Evolutionary conservation across 2,888 invertebrate genomes (phyloP).

Genomic region (Agrotis exclamationis): DNA sequence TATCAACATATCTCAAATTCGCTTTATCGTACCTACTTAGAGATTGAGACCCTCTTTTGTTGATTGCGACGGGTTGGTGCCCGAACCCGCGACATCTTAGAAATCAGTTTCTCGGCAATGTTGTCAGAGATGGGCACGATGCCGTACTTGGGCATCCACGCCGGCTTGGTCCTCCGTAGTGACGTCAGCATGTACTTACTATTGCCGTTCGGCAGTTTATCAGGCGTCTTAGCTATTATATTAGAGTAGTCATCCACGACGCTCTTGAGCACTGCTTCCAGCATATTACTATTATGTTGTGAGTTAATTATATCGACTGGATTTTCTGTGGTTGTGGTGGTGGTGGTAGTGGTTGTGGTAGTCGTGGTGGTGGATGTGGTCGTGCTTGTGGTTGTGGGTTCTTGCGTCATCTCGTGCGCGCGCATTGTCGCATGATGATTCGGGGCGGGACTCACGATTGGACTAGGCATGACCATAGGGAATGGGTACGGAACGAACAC

Average conservation of each 20-base stretch:
- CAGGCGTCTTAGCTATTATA: slow-evolving; percentile 54
- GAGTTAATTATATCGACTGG: slow-evolving; percentile 24
- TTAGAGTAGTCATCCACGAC: slow-evolving; percentile 51
- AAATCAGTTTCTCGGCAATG: slow-evolving; percentile 76
- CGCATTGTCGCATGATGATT: slow-evolving; percentile 24
- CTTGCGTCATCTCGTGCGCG: slow-evolving; percentile 23
- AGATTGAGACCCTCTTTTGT: slow-evolving; percentile 9
- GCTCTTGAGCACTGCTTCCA: slow-evolving; percentile 55
- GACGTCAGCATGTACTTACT: slow-evolving; percentile 72
- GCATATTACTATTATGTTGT: slow-evolving; percentile 25
- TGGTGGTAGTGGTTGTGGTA: neutral
- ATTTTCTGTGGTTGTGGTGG: slow-evolving; percentile 18
- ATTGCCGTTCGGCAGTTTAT: slow-evolving; percentile 53
- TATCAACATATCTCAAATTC: slow-evolving; percentile 12
- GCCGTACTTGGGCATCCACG: slow-evolving; percentile 79
- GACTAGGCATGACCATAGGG: slow-evolving; percentile 62
- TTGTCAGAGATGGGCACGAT: slow-evolving; percentile 80
- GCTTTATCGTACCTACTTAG: slow-evolving; percentile 10
- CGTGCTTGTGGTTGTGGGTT: slow-evolving; percentile 19
- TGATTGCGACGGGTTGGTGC: slow-evolving; percentile 25
- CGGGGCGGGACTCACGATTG: neutral
- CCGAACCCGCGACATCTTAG: slow-evolving; percentile 69
- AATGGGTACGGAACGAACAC: slow-evolving; percentile 73
- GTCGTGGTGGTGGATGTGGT: slow-evolving; percentile 12
- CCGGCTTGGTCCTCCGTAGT: slow-evolving; percentile 72